Evolutionary conservation across 1,140 invertebrate genomes (phyloP), one percentile per base, ranked within the genome.

Genomic region (Hyles euphorbiae): DNA sequence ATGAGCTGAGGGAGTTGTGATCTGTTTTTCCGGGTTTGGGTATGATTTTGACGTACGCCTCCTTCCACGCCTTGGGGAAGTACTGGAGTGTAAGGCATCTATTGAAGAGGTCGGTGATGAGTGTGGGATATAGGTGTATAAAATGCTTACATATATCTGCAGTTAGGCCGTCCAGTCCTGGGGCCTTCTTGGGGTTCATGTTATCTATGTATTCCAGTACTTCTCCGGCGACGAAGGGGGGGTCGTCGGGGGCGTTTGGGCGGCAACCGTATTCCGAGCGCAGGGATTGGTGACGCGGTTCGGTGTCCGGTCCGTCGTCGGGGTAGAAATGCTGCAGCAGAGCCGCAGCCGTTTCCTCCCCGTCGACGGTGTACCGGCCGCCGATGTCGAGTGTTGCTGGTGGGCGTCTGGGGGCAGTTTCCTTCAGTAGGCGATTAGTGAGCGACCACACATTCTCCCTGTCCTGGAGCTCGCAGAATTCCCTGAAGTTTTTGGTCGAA

Each of bases 1-100:
- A 51, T 3, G 49, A 3, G 10, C 49, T 8, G 32, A n/a, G 3
- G 32, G 32, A 8, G 10, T 3, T 32, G 12, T 50, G 22, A 7
- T 22, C 7, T 5, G 12, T 3, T 50, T 50, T 50, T 3, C 32
- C 32, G 10, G 48, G 48, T 22, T 50, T 50, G 6, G 11, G 48
- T 3, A 50, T 8, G 3, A 32, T 50, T 3, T 8, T 8, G 3
- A 50, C 12, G 4, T 12, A 22, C 12, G 48, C 48, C 12, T 5
- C 34, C 34, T 57, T 57, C 56, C 56, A 57, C n/a, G 4, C 8
- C n/a, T 40, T 40, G 36, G 54, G 54, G 32, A 47, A 56, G 32
- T 34, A 6, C 4, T 46, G 44, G 8, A 48, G 32, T 47, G 46
- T 22, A 9, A 56, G 36, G 45, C 45, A 47, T n/a, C 33, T 56